Evolutionary conservation across 2,113 vertebrate genomes (phyloP).

Genomic region (Acanthisitta chloris): DNA sequence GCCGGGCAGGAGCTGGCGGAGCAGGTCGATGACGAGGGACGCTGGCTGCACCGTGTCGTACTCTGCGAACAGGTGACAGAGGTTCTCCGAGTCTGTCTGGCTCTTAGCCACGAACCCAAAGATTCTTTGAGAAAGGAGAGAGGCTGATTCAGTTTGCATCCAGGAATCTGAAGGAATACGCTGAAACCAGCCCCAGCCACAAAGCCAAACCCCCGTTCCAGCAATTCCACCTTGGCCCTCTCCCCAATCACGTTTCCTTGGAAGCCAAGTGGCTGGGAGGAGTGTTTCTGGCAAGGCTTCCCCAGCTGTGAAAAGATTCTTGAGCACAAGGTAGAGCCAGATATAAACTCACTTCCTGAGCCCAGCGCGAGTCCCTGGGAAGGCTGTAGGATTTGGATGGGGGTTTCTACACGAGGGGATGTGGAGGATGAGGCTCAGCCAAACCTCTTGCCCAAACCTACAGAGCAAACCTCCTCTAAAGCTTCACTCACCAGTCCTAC

Average conservation of each 20-base stretch:
- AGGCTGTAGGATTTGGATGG: not conserved
- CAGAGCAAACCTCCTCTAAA: not conserved
- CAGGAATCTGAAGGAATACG: not conserved
- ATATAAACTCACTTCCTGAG: not conserved
- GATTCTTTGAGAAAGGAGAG: slow-evolving; percentile 73
- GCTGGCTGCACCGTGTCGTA: slow-evolving; percentile 77
- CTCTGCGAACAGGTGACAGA: slow-evolving; percentile 90
- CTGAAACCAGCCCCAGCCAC: not conserved
- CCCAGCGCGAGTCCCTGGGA: not conserved
- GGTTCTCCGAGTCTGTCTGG: slow-evolving; percentile 79
- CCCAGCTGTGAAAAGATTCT: slow-evolving; percentile 7
- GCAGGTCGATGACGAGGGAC: slow-evolving; percentile 69
- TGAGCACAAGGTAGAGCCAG: slow-evolving; percentile 30
- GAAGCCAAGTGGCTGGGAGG: not conserved
- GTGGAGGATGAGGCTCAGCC: not conserved
- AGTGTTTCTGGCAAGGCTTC: slow-evolving; percentile 33
- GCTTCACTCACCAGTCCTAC: not conserved
- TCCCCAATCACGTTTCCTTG: slow-evolving; percentile 48
- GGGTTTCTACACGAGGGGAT: not conserved
- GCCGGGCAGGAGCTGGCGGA: slow-evolving; percentile 70
- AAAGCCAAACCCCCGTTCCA: not conserved
- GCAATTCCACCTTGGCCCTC: slow-evolving; percentile 1
- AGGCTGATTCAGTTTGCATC: not conserved
- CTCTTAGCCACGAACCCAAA: slow-evolving; percentile 91
- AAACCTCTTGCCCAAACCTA: not conserved